Percentiles rank a stretch among this genome's conserved stretches.
Evolutionary conservation across 2,113 vertebrate genomes (phyloP).

Genomic region (Daphoenositta chrysoptera): DNA sequence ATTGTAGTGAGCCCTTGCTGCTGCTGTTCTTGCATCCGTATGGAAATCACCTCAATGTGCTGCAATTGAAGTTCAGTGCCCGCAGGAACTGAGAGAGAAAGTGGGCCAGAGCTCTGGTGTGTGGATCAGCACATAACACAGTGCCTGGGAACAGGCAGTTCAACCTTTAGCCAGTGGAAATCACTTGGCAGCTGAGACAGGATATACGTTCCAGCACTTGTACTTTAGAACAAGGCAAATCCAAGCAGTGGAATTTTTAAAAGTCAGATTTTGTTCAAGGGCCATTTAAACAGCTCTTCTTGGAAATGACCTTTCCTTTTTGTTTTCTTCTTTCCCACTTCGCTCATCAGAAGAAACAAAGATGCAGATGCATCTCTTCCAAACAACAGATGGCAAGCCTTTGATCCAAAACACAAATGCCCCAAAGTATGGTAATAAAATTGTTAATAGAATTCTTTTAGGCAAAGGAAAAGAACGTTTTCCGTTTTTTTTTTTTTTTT

Average conservation of each 20-base stretch:
- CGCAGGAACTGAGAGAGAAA: background rate
- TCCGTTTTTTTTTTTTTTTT: background rate
- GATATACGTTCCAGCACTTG: accelerated
- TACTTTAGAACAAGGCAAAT: background rate
- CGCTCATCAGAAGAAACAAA: background rate
- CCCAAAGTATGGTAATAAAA: background rate
- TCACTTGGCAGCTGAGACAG: background rate
- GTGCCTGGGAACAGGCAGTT: background rate
- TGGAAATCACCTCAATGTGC: background rate
- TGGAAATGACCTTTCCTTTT: background rate
- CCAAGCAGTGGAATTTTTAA: background rate
- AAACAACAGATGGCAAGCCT: background rate
- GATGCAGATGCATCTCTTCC: background rate
- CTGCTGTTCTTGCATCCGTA: background rate
- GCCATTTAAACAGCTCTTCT: background rate
- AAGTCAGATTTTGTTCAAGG: background rate
- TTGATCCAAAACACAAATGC: background rate
- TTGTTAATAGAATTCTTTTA: background rate
- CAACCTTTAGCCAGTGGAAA: background rate
- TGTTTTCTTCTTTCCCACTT: background rate
- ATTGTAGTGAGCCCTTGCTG: background rate
- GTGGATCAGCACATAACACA: background rate
- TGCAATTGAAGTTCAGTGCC: background rate
- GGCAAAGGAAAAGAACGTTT: background rate
- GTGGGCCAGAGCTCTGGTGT: background rate